Base-by-base conservation (phyloP, 2,888 invertebrate genomes). In the Thecophora atra region DNA sequence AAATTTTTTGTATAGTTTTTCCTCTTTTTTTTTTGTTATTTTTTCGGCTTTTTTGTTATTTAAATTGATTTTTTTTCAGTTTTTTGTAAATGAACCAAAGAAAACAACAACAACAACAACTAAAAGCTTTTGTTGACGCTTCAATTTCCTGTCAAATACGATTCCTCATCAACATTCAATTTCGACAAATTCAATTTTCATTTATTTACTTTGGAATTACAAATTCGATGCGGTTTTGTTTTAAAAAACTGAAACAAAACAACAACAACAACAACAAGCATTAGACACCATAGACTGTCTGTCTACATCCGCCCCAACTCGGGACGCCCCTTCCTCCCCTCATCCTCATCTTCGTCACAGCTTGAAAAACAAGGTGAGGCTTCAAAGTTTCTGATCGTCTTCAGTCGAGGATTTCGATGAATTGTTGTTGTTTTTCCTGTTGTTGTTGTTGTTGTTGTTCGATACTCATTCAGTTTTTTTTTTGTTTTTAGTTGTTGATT, bases 111-210 rank as follows among this genome's bases (percentile, higher is more conserved):
- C 26, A 44, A 68, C 68, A 68, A 68, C 56, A 4, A 30, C 8
- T 37, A 37, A 37, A 37, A 37, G 42, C 5, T 47, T 69, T 13
- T 67, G 44, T 69, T 69, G 68, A 60, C 58, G 26, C 51, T 60
- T 26, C 69, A 24, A 60, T 47, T 69, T 69, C 69, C 69, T 60
- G 69, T 69, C 69, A 69, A 62, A 62, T 60, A 68, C 28, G 54
- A 67, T 67, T 67, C 54, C 42, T 37, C 54, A 67, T 67, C 54
- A 37, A 67, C 13, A 67, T 54, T 67, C 67, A 64, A 51, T 64
- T 47, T 26, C 47, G 19, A 64, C 26, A 26, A 64, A 64, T 42
- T 17, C n/a, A 30, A 60, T 60, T 60, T n/a, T 30, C 8, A 44
- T 67, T 17, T 54, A 37, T 54, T 67, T 54, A 47, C 42, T 60